These are phyloP conservation scores for Leiothrix lutea DNA, from an alignment of 2,113 vertebrate species.

Conservation along the genomic window DNA sequence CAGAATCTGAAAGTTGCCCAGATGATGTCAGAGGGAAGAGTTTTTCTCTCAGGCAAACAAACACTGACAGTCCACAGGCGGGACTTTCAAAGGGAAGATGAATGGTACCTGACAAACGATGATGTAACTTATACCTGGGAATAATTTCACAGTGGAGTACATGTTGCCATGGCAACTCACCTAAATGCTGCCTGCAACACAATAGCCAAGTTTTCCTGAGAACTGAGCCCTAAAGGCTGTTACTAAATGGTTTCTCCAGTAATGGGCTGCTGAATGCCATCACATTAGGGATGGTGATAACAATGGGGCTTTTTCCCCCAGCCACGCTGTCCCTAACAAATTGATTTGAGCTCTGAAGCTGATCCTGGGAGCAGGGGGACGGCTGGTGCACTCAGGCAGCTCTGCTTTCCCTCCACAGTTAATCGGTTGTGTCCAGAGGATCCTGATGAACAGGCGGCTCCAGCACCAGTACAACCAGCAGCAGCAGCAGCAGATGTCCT, in stretches of 20 bases:
- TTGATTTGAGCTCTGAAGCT: slow-evolving; percentile 71
- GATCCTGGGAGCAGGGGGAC: slow-evolving; percentile 14
- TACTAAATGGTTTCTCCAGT: slow-evolving; percentile 64
- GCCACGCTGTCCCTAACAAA: slow-evolving; percentile 54
- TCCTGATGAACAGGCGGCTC: slow-evolving; percentile 93
- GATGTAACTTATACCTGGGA: slow-evolving; percentile 58
- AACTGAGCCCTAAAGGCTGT: slow-evolving; percentile 44
- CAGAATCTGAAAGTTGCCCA: slow-evolving; percentile 20
- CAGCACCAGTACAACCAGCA: slow-evolving; percentile 88
- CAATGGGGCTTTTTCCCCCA: slow-evolving; percentile 49
- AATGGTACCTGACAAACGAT: slow-evolving; percentile 37
- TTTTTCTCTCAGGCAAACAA: slow-evolving; percentile 39
- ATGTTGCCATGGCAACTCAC: slow-evolving; percentile 33
- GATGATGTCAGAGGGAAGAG: slow-evolving; percentile 22
- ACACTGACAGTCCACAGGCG: not conserved
- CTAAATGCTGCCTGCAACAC: slow-evolving; percentile 18
- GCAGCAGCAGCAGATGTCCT: slow-evolving; percentile 87
- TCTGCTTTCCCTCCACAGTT: slow-evolving; percentile 78
- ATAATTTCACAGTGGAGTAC: not conserved
- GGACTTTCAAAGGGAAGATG: slow-evolving; percentile 36
- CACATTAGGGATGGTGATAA: slow-evolving; percentile 71
- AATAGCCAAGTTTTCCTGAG: slow-evolving; percentile 51
- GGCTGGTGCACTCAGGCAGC: not conserved
- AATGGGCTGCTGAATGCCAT: slow-evolving; percentile 58
- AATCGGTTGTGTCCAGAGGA: slow-evolving; percentile 95